These are phyloP conservation scores for Morone chrysops DNA, from an alignment of 2,113 vertebrate species.

Conservation along the genomic window DNA sequence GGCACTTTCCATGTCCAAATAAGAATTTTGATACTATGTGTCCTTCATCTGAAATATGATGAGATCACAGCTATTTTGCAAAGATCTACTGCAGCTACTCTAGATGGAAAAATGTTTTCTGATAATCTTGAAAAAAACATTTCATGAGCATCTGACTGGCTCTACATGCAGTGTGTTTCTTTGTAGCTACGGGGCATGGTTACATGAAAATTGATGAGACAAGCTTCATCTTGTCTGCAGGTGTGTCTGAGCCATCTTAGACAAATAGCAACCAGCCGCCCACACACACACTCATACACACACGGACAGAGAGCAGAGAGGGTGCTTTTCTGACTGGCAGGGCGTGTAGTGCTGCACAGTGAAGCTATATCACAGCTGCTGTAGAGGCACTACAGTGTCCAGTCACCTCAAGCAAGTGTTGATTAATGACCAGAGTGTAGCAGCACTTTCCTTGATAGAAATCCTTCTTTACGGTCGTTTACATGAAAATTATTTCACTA, in stretches of 20 bases:
- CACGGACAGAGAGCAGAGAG: constrained; percentile 5
- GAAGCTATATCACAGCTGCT: constrained; percentile 53
- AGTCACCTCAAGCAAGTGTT: constrained; percentile 61
- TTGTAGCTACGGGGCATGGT: constrained; percentile 47
- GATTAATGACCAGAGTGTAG: constrained; percentile 71
- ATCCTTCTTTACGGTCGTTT: constrained; percentile 54
- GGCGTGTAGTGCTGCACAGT: constrained; percentile 27
- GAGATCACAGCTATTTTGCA: not conserved
- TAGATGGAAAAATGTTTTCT: not conserved
- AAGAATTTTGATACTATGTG: not conserved
- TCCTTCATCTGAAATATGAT: constrained; percentile 6
- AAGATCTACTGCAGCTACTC: not conserved
- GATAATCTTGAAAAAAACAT: not conserved
- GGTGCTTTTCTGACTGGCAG: constrained; percentile 51
- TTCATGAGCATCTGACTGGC: constrained; percentile 21
- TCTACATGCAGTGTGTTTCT: constrained; percentile 27
- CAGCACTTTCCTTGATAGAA: constrained; percentile 59
- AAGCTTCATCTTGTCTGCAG: constrained; percentile 62
- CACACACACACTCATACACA: constrained; percentile 23
- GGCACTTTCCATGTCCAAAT: not conserved
- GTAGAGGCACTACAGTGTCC: constrained; percentile 52
- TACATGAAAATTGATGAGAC: constrained; percentile 63
- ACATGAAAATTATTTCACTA: constrained; percentile 50
- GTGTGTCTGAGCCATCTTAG: constrained; percentile 56
- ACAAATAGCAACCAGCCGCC: constrained; percentile 38